Base-by-base conservation (phyloP, 1,140 invertebrate genomes). In the Dendrolimus punctatus region DNA sequence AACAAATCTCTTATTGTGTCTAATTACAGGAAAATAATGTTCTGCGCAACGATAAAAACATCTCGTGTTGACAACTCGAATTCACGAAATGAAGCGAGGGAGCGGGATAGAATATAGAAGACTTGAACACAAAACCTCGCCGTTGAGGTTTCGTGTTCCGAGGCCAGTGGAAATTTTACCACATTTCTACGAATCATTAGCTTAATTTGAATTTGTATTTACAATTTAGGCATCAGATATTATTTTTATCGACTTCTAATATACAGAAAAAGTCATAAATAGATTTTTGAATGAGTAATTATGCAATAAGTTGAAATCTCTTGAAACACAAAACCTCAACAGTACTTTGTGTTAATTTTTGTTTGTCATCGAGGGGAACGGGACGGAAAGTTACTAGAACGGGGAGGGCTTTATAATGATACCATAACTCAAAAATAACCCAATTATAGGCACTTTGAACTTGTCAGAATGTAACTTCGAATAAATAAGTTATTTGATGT, bases 251-350 rank as follows among this genome's bases (percentile, higher is more conserved):
- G 47, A 56, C n/a, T 52, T 49, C 38, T 49, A 39, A 39, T 49
- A 9, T 40, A n/a, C 48, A 57, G 59, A 64, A 58, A 45, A 44
- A 58, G 50, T 53, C 6, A 40, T 60, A 58, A 40, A 49, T 55
- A 36, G 6, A 43, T 7, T n/a, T 49, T 44, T 40, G 44, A 49
- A 49, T 39, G 37, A 49, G 52, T 8, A 46, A 62, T 54, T 60
- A 40, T 60, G 64, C 57, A 73, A 71, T 58, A 57, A 56, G 39
- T 55, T 54, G 69, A 73, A 74, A 68, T 64, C 49, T 51, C 70
- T 83, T 55, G 81, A 54, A 83, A 85, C 81, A 68, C 80, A 77
- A 85, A 81, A 85, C 81, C 79, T 85, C 76, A 68, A 68, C 65
- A 23, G 23, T 23, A 23, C 23, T 23, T 23, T 23, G 23, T 23